These are phyloP conservation scores for Diadophis punctatus DNA, from an alignment of 2,113 vertebrate genomes.

Conservation along the genomic window DNA sequence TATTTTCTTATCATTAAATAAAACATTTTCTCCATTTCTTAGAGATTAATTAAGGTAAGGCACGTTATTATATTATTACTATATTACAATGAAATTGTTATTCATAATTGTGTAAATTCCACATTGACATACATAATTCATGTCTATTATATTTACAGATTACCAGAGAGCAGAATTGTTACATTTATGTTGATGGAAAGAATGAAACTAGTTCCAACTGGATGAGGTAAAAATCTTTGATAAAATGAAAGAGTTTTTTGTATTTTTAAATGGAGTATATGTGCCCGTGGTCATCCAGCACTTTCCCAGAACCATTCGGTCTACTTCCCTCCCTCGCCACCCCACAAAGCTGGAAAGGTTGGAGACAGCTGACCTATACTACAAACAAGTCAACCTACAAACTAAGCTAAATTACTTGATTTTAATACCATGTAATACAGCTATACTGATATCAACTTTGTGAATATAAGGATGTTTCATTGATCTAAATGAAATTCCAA, in stretches of 20 bases:
- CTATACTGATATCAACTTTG: not conserved
- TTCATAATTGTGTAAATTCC: not conserved
- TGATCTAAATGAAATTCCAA: not conserved
- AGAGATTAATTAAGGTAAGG: not conserved
- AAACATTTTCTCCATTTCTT: not conserved
- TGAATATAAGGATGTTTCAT: not conserved
- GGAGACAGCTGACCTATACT: no score
- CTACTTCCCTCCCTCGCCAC: no score
- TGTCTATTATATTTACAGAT: conserved; percentile 61
- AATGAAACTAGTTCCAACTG: conserved; percentile 76
- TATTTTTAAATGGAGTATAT: no score
- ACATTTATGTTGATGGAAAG: conserved; percentile 75
- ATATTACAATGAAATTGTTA: not conserved
- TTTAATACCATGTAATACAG: not conserved
- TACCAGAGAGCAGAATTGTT: conserved; percentile 66
- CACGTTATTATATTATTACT: not conserved
- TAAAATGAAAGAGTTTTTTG: not conserved
- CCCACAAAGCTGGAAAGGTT: no score
- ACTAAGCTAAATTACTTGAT: not conserved
- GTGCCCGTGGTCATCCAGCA: no score
- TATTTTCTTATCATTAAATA: not conserved
- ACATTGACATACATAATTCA: not conserved
- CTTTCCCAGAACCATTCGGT: no score
- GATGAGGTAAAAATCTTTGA: conserved; percentile 73
- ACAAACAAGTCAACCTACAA: not conserved